Conservation (phyloP, 2,113 vertebrate genomes). For the Hiodon tergisus region DNA sequence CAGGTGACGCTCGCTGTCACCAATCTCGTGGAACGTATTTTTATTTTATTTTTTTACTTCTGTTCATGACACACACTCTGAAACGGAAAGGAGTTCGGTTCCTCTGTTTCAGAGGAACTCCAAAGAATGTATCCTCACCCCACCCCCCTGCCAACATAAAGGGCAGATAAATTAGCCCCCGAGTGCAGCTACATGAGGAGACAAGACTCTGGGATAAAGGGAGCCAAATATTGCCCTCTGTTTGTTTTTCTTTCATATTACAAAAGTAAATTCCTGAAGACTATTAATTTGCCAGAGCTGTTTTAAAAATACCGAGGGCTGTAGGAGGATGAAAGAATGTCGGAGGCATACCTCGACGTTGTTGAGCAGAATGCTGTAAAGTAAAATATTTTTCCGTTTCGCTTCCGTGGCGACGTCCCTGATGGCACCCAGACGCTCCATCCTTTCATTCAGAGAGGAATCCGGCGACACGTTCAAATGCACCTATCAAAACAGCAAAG, state of each 20-base stretch:
- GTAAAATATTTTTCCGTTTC: constrained; percentile 51
- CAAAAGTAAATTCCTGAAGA: constrained; percentile 30
- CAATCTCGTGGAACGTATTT: too few relatives aligned
- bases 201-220: constrained; percentile 33
- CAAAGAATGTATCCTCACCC: constrained; percentile 1
- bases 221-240: constrained; percentile 25
- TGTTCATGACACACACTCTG: background rate
- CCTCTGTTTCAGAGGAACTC: too few relatives aligned
- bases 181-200: constrained; percentile 24
- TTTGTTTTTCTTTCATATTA: constrained; percentile 38
- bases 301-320: constrained; percentile 11
- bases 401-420: constrained; percentile 45
- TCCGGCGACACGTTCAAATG: constrained; percentile 39
- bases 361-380: constrained; percentile 57
- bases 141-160: constrained; percentile 11
- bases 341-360: constrained; percentile 50
- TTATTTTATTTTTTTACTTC: too few relatives aligned
- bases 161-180: constrained; percentile 32
- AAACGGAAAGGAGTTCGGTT: background rate
- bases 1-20: too few relatives aligned
- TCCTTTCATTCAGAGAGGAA: constrained; percentile 21
- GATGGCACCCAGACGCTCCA: constrained; percentile 36
- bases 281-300: constrained; percentile 17
- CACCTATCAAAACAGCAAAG: constrained; percentile 52
- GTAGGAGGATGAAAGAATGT: background rate